Evolutionary conservation across 2,888 invertebrate species (phyloP), one percentile per base, ranked within the genome.

Genomic region (Tenthredo mesomela): DNA sequence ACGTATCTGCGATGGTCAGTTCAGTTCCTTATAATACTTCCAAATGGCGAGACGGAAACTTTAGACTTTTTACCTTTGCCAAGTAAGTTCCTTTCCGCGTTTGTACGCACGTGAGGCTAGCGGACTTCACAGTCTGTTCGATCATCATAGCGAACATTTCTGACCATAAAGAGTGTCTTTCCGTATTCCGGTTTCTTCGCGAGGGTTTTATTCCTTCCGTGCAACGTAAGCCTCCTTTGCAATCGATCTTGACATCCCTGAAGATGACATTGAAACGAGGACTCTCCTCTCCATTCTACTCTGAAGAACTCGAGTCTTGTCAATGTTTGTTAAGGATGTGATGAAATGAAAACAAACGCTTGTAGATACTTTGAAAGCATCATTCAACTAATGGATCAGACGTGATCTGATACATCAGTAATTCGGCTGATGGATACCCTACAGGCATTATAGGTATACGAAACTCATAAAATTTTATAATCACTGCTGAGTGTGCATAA

Each of bases 91-190:
- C 37, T 40, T 21, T 54, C n/a, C 25, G 9, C 37, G 40, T 33
- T 40, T 73, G 73, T 25, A 61, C 33, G 6, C 29, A 33, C 10
- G 54, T 33, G 25, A 25, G 75, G 7, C 18, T 21, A 9, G 54
- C 50, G 54, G 54, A 77, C 77, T 29, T 54, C 50, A 54, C 18
- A 54, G 33, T 54, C 54, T 54, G 54, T n/a, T 29, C 29, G 37
- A 80, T 80, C 29, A 61, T 61, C 61, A 80, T 40, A 21, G 37
- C 61, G 61, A 80, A 61, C 80, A 80, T 80, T 80, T 80, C 80
- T 80, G 37, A 61, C 58, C 25, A 61, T 37, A 18, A 37, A 80
- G 40, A 80, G 80, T 80, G 40, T 40, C 58, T 37, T 40, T 80
- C 40, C 40, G 40, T 40, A 80, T 80, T 21, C 10, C 29, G 50